Base-by-base conservation (phyloP, 2,113 vertebrate species). In the Dermatemys mawii region DNA sequence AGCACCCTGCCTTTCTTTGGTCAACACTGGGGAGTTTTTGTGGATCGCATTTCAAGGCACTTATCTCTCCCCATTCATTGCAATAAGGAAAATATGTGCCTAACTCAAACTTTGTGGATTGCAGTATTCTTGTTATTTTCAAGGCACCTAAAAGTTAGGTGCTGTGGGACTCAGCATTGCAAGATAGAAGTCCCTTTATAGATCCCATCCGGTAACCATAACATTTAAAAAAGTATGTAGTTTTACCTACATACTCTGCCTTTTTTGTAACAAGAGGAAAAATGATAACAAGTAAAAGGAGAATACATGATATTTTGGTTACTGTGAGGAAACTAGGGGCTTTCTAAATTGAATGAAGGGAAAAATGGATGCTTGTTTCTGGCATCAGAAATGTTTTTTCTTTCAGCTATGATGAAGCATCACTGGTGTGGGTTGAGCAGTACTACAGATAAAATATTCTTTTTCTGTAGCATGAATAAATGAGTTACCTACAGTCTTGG, bases 211-310 rank as follows among this genome's bases (percentile, higher is more conserved):
- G 83, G 16, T 41, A 83, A 53, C 57, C 27, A 51, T 48, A 53
- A 24, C 6, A 13, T 80, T 11, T 78, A 53, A 88, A 86, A 53
- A 80, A 60, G 19, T 22, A 26, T 79, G 78, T 87, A 46, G 19
- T 46, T 54, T 83, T 57, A 11, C 10, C 27, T 78, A 54, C 32
- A 38, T 35, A 29, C 13, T 57, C 81, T 60, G 87, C 44, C 24
- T 32, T 67, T 89, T 93, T 84, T 35, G 32, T n/a, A 91, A 29
- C 86, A 35, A 8, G 29, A 94, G 79, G 50, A 88, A 95, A 78
- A 11, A 49, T 29, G 38, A 38, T 44, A 41, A 29, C 24, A 60
- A 60, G 70, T 26, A 86, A 76, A 81, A 55, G 29, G 27, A 82
- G 17, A 35, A 79, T 49, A 9, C 0, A 0, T 81, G 86, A 85